phyloP scores from a whole-genome alignment of 1,140 invertebrate genomes.

The Diorhabda sublineata region DNA sequence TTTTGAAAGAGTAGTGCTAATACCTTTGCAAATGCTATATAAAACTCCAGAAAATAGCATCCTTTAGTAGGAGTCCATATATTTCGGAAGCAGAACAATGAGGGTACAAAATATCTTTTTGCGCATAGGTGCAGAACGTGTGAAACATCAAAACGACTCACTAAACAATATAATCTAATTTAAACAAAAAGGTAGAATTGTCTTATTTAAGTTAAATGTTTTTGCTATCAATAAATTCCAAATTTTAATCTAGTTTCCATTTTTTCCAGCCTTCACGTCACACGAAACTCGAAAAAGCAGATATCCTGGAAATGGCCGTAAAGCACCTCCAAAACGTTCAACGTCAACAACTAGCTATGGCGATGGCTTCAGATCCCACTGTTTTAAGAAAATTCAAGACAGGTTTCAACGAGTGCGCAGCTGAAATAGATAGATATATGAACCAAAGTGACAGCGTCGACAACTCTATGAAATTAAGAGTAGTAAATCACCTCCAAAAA shows the following conservation, averaged over 20 bases:
- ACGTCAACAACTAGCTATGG: conserved; percentile 66
- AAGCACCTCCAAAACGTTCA: conserved; percentile 84
- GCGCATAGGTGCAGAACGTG: too few relatives aligned
- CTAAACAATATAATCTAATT: too few relatives aligned
- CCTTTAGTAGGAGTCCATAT: too few relatives aligned
- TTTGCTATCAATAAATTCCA: too few relatives aligned
- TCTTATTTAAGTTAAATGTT: too few relatives aligned
- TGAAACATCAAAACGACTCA: too few relatives aligned
- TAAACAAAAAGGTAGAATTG: too few relatives aligned
- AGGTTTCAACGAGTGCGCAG: conserved; percentile 83
- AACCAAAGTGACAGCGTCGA: conserved; percentile 56
- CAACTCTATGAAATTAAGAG: conserved; percentile 62
- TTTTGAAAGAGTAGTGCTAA: too few relatives aligned
- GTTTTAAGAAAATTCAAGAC: conserved; percentile 80
- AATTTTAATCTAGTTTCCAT: background rate
- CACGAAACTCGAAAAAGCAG: conserved; percentile 94
- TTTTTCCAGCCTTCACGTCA: conserved; percentile 77
- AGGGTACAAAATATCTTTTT: too few relatives aligned
- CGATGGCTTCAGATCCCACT: conserved; percentile 71
- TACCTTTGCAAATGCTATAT: too few relatives aligned
- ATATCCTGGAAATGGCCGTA: conserved; percentile 95
- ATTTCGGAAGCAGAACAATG: too few relatives aligned
- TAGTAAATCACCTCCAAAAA: conserved; percentile 62
- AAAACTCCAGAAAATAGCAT: too few relatives aligned
- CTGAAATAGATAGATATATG: conserved; percentile 75